These are phyloP conservation scores for Sebastes minor DNA, from an alignment of 2,797 vertebrate species.

Conservation along the genomic window DNA sequence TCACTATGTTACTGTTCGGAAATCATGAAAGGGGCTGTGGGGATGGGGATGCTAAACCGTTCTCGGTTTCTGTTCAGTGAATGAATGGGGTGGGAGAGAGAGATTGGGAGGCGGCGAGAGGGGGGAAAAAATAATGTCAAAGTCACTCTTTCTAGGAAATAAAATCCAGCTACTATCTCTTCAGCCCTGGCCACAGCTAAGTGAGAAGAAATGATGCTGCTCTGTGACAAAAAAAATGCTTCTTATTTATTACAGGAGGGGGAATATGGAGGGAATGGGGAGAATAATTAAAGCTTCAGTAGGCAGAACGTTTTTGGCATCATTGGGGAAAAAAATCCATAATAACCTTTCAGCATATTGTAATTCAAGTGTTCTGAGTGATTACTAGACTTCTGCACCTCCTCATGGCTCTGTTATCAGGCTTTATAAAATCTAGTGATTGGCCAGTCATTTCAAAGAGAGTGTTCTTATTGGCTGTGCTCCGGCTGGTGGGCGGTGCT, in stretches of 20 bases:
- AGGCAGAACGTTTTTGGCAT: too few species aligned
- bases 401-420: too few species aligned
- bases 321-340: too few species aligned
- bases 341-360: too few species aligned
- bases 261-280: constrained; percentile 17
- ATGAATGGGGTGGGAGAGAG: constrained; percentile 15
- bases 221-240: not conserved
- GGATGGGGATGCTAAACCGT: constrained; percentile 32
- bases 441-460: too few species aligned
- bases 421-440: too few species aligned
- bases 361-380: too few species aligned
- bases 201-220: constrained; percentile 5
- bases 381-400: too few species aligned
- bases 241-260: constrained; percentile 6
- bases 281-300: constrained; percentile 16
- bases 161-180: constrained; percentile 41
- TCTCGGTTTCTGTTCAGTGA: constrained; percentile 35
- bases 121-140: constrained; percentile 7
- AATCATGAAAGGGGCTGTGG: constrained; percentile 39
- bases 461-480: too few species aligned
- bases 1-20: constrained; percentile 60
- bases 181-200: constrained; percentile 6
- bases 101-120: not conserved
- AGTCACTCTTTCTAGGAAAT: constrained; percentile 28
- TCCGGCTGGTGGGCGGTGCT: too few species aligned